Base-by-base conservation (phyloP, 2,113 vertebrate genomes). In the Gila orcuttii region DNA sequence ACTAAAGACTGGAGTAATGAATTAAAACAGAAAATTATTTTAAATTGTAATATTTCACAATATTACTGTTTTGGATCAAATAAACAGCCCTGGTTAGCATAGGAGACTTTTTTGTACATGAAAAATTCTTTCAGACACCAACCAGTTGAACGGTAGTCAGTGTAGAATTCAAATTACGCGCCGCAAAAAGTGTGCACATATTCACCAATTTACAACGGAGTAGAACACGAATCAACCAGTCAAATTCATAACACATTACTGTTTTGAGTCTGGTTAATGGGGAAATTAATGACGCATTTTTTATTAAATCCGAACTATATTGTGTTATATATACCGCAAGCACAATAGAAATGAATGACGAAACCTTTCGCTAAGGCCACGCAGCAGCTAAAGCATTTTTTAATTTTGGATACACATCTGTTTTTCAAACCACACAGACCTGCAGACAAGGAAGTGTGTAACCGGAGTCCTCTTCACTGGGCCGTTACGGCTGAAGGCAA, bases 401-500 rank as follows among this genome's bases (percentile, higher is more conserved):
- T 0, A 21, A 57, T 4, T 28, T 78, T 57, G 45, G 69, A 73
- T 73, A 73, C 23, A 31, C 25, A 50, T 55, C n/a, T 64, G 10
- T 15, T 66, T 33, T 68, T 52, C 11, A 69, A 21, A 68, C 17
- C 15, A 52, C 9, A 85, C 88, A 71, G 55, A 99, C 98, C 98
- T 97, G 96, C 97, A 99, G 4, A 99, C 98, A 85, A 99, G 96
- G 78, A 99, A 95, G 87, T 99, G 98, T 77, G 98, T 99, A 78
- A 99, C 98, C 0, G 97, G 95, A 0, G 98, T 99, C 91, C 98
- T 97, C 80, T 99, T 99, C 75, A 99, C 98, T 0, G 98, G 98
- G 23, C 98, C 98, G 0, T 99, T 99, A 86, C 98, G 96, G 91
- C 98, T 99, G 93, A 99, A 99, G 90, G 97, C 98, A 82, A 99